Conservation (phyloP, 2,797 vertebrate species). For the Oophaga sylvatica region DNA sequence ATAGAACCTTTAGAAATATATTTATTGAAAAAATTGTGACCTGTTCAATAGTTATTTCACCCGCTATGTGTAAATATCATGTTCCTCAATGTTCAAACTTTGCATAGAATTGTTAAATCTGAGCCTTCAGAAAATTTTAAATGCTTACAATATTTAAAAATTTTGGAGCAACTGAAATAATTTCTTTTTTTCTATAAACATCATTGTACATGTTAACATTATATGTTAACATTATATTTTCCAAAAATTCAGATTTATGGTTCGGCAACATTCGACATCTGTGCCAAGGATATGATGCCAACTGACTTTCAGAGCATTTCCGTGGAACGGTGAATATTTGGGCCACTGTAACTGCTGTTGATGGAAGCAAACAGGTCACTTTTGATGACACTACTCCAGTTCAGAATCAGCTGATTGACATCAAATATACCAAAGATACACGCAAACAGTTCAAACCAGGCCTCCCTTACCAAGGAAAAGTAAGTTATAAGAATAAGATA, state of each 20-base stretch:
- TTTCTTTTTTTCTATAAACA: background rate
- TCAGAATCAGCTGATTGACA: constrained; percentile 92
- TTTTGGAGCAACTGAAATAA: background rate
- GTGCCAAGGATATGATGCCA: constrained; percentile 91
- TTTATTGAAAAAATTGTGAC: too few species aligned
- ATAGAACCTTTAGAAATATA: too few species aligned
- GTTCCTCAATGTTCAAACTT: background rate
- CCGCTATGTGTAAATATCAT: too few species aligned
- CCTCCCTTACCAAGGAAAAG: constrained; percentile 91
- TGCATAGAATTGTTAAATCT: background rate
- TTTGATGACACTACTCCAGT: constrained; percentile 90
- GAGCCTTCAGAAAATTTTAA: background rate
- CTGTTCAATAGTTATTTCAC: too few species aligned
- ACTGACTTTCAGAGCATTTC: constrained; percentile 88
- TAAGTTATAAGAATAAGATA: constrained; percentile 61
- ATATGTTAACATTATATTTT: background rate
- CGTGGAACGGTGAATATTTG: constrained; percentile 88
- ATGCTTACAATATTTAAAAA: background rate
- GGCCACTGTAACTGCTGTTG: constrained; percentile 82
- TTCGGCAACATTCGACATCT: constrained; percentile 84
- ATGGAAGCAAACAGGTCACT: constrained; percentile 85
- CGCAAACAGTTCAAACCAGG: constrained; percentile 94
- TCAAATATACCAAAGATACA: constrained; percentile 90
- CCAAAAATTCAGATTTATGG: constrained; percentile 79
- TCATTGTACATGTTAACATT: background rate